Base-by-base conservation (phyloP, 2,888 invertebrate species). In the Drosophila eohydei region DNA sequence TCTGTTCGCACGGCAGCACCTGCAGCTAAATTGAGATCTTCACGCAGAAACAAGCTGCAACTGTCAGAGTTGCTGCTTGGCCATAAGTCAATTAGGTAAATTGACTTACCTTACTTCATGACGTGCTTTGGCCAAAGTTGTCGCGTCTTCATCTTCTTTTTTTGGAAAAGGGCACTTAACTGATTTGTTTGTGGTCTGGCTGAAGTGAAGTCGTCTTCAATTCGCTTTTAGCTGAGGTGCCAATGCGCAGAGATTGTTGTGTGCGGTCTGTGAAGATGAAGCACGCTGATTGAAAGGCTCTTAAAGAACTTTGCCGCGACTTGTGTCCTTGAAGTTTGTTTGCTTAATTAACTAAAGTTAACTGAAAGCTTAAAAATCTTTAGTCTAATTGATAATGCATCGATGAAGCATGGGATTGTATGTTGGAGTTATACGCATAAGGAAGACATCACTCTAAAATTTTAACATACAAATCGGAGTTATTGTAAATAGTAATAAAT, bases 71-170 rank as follows among this genome's bases (percentile, higher is more conserved):
- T 85, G 64, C 48, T 58, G 50, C 65, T 62, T 64, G 78, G 74
- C 74, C 81, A 82, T 77, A 79, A 89, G 88, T 89, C 86, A 87
- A 89, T 87, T 87, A 87, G 71, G 86, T 79, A 87, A 87, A 87
- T 87, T 89, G 89, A 79, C 72, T 83, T 62, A 72, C 78, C 63
- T 69, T 55, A 50, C 55, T 58, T 44, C 36, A 16, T 28, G 52
- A 11, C 52, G 62, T 50, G 46, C 21, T 43, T 52, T 69, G 62
- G 58, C 48, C 57, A 59, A 70, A 62, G 63, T 65, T 80, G 64
- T 75, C 68, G 71, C 58, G 67, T 63, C 59, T 71, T 68, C 21
- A 21, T 21, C 34, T 21, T 34, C 26, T 30, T 14, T 8, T 21
- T 54, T n/a, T 34, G 36, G 12, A 28, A 32, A 38, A 54, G 55